Conservation (phyloP, 2,888 invertebrate genomes). For the Cosmopolites sordidus region DNA sequence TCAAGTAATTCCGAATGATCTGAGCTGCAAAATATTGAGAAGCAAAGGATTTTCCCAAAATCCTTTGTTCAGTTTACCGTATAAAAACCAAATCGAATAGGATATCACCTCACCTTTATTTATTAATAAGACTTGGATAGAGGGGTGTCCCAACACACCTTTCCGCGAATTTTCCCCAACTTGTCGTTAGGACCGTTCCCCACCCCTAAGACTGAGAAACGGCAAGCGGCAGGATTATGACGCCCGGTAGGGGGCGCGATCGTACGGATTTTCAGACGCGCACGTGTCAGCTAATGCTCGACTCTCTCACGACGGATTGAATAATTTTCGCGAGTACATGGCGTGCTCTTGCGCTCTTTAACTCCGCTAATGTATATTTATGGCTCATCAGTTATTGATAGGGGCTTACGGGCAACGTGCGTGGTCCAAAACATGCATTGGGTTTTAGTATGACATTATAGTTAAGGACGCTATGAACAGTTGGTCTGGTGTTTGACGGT, state of each 20-base stretch:
- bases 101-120: too few relatives aligned
- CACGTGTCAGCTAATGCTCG: slow-evolving; percentile 42
- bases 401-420: slow-evolving; percentile 22
- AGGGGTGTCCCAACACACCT: too few relatives aligned
- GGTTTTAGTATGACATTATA: slow-evolving; percentile 9
- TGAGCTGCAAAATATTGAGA: too few relatives aligned
- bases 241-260: slow-evolving; percentile 44
- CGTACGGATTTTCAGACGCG: slow-evolving; percentile 35
- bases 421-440: slow-evolving; percentile 23
- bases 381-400: slow-evolving; percentile 31
- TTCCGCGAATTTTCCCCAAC: too few relatives aligned
- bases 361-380: slow-evolving; percentile 30
- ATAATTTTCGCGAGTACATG: slow-evolving; percentile 25
- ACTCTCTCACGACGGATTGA: slow-evolving; percentile 46
- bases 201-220: slow-evolving; percentile 40
- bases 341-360: slow-evolving; percentile 22
- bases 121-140: too few relatives aligned
- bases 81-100: too few relatives aligned
- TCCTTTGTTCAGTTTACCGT: too few relatives aligned
- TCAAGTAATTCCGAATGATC: too few relatives aligned
- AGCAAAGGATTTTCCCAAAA: too few relatives aligned
- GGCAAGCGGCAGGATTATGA: slow-evolving; percentile 44
- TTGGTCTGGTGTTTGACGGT: too few relatives aligned
- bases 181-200: neutral
- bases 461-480: too few relatives aligned